Base-by-base conservation (phyloP, 2,888 invertebrate genomes). In the Opisthograptis luteolata region DNA sequence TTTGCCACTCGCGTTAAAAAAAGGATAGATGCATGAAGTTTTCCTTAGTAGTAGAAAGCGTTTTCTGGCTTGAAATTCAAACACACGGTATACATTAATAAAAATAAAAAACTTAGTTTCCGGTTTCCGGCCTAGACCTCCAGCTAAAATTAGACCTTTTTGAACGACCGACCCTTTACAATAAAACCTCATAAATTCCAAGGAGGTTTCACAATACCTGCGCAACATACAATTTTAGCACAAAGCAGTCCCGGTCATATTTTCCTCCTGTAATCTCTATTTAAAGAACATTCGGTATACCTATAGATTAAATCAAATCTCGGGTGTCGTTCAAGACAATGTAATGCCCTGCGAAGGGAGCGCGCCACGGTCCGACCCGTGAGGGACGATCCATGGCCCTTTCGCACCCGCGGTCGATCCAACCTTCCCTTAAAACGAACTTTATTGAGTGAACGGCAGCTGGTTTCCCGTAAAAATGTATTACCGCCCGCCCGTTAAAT, bases 401-500 rank as follows among this genome's bases (percentile, higher is more conserved):
- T 64, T 66, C 67, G 73, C 68, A 63, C 66, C 75, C 71, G 63
- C 65, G 66, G 68, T 68, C 66, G 64, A 66, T 66, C 68, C 61
- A 71, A 68, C 71, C 68, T 70, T 62, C 75, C 75, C 73, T 79
- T 75, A 76, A 77, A 81, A 68, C 60, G 71, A 70, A 73, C 71
- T 81, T 81, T 81, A 84, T 82, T 76, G 76, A 75, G 71, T 76
- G 69, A 75, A 51, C 35, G 68, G 64, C 75, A 73, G 76, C 76
- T 77, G 76, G 66, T 74, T 78, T 72, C 60, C 64, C 71, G 71
- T 77, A 77, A 74, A 78, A 77, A 74, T 55, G 68, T 72, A 76
- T 75, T 70, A 70, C 70, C 64, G 54, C 59, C 60, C 62, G 66
- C 74, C 67, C 64, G 59, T 69, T 73, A 69, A 61, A 63, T 65